phyloP scores from a whole-genome alignment of 2,888 invertebrate genomes.

The Branchinecta sandiegonensis region DNA sequence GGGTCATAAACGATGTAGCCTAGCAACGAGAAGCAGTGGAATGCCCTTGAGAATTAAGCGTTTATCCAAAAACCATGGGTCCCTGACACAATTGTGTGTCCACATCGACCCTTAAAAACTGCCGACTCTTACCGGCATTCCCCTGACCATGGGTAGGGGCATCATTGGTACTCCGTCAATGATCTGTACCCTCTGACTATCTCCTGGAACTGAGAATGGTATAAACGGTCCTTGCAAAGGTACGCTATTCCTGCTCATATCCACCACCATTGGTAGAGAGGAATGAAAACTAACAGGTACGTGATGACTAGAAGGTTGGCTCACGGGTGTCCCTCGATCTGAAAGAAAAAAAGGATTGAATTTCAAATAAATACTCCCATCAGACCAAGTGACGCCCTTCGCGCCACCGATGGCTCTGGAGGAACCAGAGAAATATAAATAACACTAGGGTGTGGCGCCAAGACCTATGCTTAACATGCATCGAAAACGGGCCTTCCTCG shows the following conservation, averaged over 20 bases:
- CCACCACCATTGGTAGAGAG: conserved; percentile 9
- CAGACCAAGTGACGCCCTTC: too few relatives aligned
- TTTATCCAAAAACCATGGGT: too few relatives aligned
- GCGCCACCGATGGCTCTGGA: too few relatives aligned
- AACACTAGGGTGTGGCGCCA: too few relatives aligned
- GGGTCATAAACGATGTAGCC: too few relatives aligned
- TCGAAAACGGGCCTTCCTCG: too few relatives aligned
- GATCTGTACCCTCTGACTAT: not conserved
- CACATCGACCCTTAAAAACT: not conserved
- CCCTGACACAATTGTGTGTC: too few relatives aligned
- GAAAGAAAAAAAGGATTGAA: not conserved
- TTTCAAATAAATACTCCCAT: not conserved
- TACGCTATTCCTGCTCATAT: not conserved
- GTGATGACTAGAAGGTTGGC: not conserved
- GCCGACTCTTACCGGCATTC: not conserved
- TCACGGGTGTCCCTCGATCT: not conserved
- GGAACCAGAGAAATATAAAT: too few relatives aligned
- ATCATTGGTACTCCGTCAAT: conserved; percentile 30
- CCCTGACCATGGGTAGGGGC: conserved; percentile 31
- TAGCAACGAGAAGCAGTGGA: too few relatives aligned
- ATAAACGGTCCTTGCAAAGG: not conserved
- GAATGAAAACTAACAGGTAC: not conserved
- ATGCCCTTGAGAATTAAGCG: too few relatives aligned
- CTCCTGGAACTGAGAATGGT: not conserved
- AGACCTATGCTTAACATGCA: too few relatives aligned